Evolutionary conservation across 2,888 invertebrate genomes (phyloP), one percentile per base, ranked within the genome.

Genomic region (Scelioninae gen. 2): DNA sequence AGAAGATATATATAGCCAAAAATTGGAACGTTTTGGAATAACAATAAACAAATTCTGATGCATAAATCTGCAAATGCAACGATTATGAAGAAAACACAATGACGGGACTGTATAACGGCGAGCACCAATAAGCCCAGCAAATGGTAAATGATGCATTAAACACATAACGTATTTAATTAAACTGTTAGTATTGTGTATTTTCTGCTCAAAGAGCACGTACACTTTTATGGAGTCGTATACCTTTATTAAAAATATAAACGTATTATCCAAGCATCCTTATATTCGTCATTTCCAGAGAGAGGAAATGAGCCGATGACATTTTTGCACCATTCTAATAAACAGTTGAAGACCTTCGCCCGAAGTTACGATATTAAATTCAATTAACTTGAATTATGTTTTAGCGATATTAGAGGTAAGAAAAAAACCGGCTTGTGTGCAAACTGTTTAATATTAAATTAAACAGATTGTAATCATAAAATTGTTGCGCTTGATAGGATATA

Each of bases 191-290:
- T 46, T 28, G 55, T 55, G 10, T 48, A 35, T 53, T 33, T 64
- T 65, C 52, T 65, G 39, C 35, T 45, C 31, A 63, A 31, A 28
- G 19, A 3, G 22, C 41, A 63, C 39, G 46, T 39, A 13, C 19
- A 48, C 22, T 35, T 55, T 39, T 55, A 46, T 55, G 48, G 4
- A 22, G 37, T 46, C 65, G 11, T 65, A 65, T 65, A 22, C 45
- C 10, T 65, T 65, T 31, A 65, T 65, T 65, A 65, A 65, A 65
- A 65, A 48, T 65, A 65, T 46, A 53, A 64, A 55, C 64, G 28
- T 37, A 55, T 55, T 46, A 64, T 33, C 39, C 33, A 3, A 16
- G 9, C 10, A 19, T 31, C 13, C 50, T 61, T 41, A 19, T 25
- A 37, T 33, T 39, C n/a, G 39, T 25, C 43, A 18, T 31, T 31